Evolutionary conservation across 92 coral and sea anemone genomes (phyloP).

Genomic region (Parazoanthus swiftii): DNA sequence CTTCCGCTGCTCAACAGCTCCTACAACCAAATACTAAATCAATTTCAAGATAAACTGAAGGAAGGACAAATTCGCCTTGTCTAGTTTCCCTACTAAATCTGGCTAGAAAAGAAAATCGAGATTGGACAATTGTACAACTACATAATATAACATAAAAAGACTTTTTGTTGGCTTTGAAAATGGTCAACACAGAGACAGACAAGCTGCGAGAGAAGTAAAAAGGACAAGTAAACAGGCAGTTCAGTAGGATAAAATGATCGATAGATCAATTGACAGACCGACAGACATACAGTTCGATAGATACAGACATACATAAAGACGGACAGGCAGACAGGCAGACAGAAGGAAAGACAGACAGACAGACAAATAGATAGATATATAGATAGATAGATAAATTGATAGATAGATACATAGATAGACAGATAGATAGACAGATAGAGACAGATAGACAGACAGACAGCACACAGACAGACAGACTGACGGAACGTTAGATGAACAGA

Average conservation of each 20-base stretch:
- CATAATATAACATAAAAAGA: not conserved
- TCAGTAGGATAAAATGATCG: not conserved
- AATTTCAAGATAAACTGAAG: not conserved
- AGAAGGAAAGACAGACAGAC: not conserved
- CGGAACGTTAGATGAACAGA: too few relatives aligned
- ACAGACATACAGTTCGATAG: too few relatives aligned
- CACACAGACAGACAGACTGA: too few relatives aligned
- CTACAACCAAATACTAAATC: constrained; percentile 24
- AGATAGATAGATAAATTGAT: not conserved
- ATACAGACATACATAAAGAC: not conserved
- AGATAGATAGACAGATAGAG: not conserved
- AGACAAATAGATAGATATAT: not conserved
- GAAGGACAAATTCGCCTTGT: not conserved
- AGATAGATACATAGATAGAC: not conserved
- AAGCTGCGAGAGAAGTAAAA: not conserved
- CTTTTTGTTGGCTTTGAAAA: not conserved
- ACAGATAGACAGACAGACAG: too few relatives aligned
- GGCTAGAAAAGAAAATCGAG: too few relatives aligned
- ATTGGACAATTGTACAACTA: too few relatives aligned
- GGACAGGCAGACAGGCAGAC: too few relatives aligned
- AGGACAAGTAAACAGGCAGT: not conserved
- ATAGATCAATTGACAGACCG: not conserved
- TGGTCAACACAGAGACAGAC: not conserved
- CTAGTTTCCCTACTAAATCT: not conserved
- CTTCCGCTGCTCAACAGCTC: constrained; percentile 46